Conservation (phyloP, 2,797 vertebrate genomes). For the Crocidura indochinensis region DNA sequence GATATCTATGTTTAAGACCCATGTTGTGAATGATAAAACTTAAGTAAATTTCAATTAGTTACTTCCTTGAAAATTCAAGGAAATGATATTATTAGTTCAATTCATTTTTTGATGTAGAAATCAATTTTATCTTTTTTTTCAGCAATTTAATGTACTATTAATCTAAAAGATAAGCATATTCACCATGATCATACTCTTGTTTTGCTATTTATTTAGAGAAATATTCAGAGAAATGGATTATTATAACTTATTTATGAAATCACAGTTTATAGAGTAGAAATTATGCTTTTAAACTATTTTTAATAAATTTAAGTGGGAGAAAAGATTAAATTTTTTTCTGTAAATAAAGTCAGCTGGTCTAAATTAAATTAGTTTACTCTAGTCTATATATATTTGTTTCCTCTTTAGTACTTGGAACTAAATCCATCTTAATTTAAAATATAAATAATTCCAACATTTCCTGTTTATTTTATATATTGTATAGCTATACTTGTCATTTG, state of each 20-base stretch:
- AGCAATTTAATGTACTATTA: neutral
- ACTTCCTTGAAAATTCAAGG: conserved; percentile 7
- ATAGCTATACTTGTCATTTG: neutral
- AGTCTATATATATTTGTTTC: conserved; percentile 6
- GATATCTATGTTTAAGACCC: neutral
- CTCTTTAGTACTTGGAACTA: neutral
- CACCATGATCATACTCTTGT: neutral
- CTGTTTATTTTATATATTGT: conserved; percentile 55
- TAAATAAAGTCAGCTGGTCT: neutral
- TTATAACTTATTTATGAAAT: neutral
- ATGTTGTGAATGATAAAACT: neutral
- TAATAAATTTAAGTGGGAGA: conserved; percentile 12
- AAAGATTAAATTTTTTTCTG: conserved; percentile 34
- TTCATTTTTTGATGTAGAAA: neutral
- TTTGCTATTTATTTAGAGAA: conserved; percentile 38
- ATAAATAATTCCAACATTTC: conserved; percentile 1
- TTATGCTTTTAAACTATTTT: conserved; percentile 55
- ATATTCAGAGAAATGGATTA: neutral
- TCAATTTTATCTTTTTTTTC: conserved; percentile 34
- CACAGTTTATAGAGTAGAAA: conserved; percentile 7
- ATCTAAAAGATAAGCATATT: conserved; percentile 29
- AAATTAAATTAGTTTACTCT: neutral
- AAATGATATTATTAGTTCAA: neutral
- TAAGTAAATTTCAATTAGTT: neutral
- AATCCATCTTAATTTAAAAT: conserved; percentile 13